phyloP scores from a whole-genome alignment of 2,113 vertebrate species.

The Crypturellus undulatus region DNA sequence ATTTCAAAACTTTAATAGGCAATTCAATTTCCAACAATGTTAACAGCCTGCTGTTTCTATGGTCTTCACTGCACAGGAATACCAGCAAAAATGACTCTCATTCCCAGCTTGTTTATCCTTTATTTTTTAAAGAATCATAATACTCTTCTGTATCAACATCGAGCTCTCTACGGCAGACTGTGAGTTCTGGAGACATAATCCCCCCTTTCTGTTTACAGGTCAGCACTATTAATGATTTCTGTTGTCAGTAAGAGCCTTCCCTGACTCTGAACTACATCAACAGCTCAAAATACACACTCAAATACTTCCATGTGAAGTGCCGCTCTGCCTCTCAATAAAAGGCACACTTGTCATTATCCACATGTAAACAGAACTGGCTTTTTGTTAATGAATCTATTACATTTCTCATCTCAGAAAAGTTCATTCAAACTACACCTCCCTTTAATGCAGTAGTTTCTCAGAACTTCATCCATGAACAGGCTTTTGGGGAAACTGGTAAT shows the following conservation, averaged over 20 bases:
- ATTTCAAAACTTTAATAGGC: not conserved
- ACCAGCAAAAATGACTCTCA: not conserved
- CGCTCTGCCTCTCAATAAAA: slow-evolving; percentile 14
- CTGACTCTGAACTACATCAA: not conserved
- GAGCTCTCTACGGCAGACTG: not conserved
- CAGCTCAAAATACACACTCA: not conserved
- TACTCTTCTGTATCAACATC: not conserved
- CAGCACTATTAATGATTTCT: not conserved
- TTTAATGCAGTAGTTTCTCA: not conserved
- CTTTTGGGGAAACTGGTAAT: not conserved
- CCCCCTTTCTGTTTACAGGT: not conserved
- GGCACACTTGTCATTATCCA: not conserved
- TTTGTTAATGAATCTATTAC: not conserved
- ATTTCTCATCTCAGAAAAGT: not conserved
- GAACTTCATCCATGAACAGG: not conserved
- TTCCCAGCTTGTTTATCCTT: not conserved
- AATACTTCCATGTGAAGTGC: not conserved
- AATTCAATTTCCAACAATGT: not conserved
- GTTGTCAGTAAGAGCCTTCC: not conserved
- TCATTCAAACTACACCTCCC: not conserved
- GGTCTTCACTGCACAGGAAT: not conserved
- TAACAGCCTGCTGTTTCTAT: not conserved
- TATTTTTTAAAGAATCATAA: not conserved
- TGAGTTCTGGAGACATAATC: not conserved
- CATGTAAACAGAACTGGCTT: not conserved